Conservation (phyloP, 64 coral and sea anemone genomes). For the Dendronephthya gigantea region DNA sequence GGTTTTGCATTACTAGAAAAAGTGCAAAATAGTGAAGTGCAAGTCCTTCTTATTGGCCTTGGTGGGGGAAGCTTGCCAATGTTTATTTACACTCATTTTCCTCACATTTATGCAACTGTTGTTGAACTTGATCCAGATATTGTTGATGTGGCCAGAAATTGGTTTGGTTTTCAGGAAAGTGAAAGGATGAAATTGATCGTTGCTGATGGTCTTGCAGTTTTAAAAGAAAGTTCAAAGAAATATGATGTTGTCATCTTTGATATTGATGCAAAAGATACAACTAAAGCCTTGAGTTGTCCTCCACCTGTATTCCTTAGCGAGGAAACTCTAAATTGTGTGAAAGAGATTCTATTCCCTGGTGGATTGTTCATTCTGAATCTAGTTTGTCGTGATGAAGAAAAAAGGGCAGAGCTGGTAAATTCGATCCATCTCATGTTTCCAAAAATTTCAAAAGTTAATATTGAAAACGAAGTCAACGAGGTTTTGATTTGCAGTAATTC, state of each 20-base stretch:
- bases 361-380: slow-evolving; percentile 77
- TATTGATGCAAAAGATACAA: slow-evolving; percentile 51
- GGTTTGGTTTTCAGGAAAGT: slow-evolving; percentile 72
- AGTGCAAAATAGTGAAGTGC: slow-evolving; percentile 15
- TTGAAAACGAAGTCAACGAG: slow-evolving; percentile 55
- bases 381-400: slow-evolving; percentile 36
- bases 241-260: slow-evolving; percentile 82
- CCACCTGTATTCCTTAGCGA: slow-evolving; percentile 46
- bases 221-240: slow-evolving; percentile 14
- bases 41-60: slow-evolving; percentile 53
- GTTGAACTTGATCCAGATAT: slow-evolving; percentile 67
- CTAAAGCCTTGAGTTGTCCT: slow-evolving; percentile 44
- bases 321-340: slow-evolving; percentile 40
- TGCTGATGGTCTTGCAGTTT: slow-evolving; percentile 58
- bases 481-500: slow-evolving; percentile 27
- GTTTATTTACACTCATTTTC: slow-evolving; percentile 65
- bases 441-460: slow-evolving; percentile 43
- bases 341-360: slow-evolving; percentile 27
- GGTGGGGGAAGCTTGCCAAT: slow-evolving; percentile 71
- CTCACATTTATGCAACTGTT: slow-evolving; percentile 42
- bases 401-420: slow-evolving; percentile 19
- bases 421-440: slow-evolving; percentile 42
- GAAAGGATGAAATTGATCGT: slow-evolving; percentile 48
- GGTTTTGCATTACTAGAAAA: slow-evolving; percentile 53
- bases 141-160: slow-evolving; percentile 49